Base-by-base conservation (phyloP, 2,888 invertebrate genomes). In the Xanthorhoe spadicearia region DNA sequence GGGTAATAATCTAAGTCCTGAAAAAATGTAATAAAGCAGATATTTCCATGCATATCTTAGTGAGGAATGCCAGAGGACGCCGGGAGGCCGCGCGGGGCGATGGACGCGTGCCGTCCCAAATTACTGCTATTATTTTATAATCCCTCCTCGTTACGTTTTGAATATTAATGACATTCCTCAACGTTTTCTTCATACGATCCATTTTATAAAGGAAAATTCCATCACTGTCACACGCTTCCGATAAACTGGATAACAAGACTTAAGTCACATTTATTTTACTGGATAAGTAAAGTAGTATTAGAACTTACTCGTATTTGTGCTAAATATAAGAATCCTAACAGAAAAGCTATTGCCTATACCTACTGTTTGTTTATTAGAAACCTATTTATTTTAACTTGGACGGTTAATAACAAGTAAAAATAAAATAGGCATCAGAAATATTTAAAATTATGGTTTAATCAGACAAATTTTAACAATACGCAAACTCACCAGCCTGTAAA, bases 111-210 rank as follows among this genome's bases (percentile, higher is more conserved):
- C 89, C 90, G 85, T 78, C 85, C 90, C 82, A 92, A 92, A 92
- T 92, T 92, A 92, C 92, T 92, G 87, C 91, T 92, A 93, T 92
- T 91, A 92, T 92, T 93, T 92, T 92, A 91, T 92, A 92, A 92
- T 91, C 89, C 92, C 90, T 90, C 92, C 88, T 87, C 88, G 88
- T 91, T 90, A 90, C 87, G 90, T 88, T 90, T 89, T 87, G 92
- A 93, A 93, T 92, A 93, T 92, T 93, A 92, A 93, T 92, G 85
- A 88, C 89, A 93, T 93, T 92, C 92, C 91, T 79, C 77, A 83
- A 86, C 85, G 82, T 85, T 87, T 86, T 85, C 80, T 84, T 77
- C 80, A 76, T 81, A 80, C 84, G 83, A 85, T 83, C 87, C 85
- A 87, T 87, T 87, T 83, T 83, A 76, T 81, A 74, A 80, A 82